Conservation (phyloP, 2,888 invertebrate genomes). For the Leuctra nigra region DNA sequence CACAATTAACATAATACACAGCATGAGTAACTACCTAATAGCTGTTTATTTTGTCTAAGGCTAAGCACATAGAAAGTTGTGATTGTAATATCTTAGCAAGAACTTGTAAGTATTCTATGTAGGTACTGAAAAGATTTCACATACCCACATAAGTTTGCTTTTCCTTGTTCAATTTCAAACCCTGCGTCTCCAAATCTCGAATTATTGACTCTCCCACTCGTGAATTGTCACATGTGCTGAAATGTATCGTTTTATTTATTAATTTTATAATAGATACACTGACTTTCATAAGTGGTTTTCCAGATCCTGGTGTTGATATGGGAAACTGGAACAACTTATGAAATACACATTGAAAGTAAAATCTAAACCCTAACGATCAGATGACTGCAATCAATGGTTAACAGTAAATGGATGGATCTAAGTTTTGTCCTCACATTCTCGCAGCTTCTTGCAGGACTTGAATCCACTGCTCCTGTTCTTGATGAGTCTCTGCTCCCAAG, state of each 20-base stretch:
- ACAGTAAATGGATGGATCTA: background rate
- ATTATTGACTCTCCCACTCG: constrained; percentile 29
- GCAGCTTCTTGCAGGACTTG: constrained; percentile 28
- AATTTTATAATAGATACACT: too few relatives aligned
- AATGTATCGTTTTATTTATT: too few relatives aligned
- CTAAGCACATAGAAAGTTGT: too few relatives aligned
- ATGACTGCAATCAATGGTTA: background rate
- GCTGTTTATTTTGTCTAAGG: too few relatives aligned
- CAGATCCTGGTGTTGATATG: too few relatives aligned
- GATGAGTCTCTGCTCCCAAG: constrained; percentile 26
- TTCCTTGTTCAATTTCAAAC: constrained; percentile 29
- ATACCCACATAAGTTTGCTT: constrained; percentile 28
- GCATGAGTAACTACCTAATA: too few relatives aligned
- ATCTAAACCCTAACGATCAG: too few relatives aligned
- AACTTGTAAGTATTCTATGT: background rate
- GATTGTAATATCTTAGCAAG: too few relatives aligned
- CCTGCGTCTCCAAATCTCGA: constrained; percentile 28
- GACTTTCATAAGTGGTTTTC: too few relatives aligned
- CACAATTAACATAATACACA: too few relatives aligned
- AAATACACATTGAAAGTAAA: too few relatives aligned
- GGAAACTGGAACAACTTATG: too few relatives aligned
- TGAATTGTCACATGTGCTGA: constrained; percentile 29
- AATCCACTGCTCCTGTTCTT: constrained; percentile 28
- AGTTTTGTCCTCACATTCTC: constrained; percentile 26
- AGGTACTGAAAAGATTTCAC: background rate